Base-by-base conservation (phyloP, 2,888 invertebrate genomes). In the Philopedon plagiatum region DNA sequence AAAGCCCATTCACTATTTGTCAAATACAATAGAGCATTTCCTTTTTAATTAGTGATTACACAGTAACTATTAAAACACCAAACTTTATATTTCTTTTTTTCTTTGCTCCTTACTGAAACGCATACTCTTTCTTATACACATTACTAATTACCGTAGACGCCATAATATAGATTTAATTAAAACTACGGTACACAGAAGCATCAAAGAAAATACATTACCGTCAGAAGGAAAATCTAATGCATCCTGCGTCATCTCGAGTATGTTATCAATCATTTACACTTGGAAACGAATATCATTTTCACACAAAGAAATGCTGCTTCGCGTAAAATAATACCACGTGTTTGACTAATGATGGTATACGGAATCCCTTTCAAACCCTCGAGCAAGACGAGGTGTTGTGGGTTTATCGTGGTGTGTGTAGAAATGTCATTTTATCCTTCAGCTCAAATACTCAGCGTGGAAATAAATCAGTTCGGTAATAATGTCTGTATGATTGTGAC, bases 221-320 rank as follows among this genome's bases (percentile, higher is more conserved):
- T 5, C 21, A 46, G n/a, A 9, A 21, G 46, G 21, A 23, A 23
- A 29, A 15, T 7, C 15, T 29, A 29, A 29, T 18, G 51, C 18
- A 29, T 54, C n/a, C 51, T 29, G 5, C 29, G 2, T 29, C 51
- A 29, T 2, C 29, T 26, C 11, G 15, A 7, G 15, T 18, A 54
- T 54, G 51, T 29, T 54, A 54, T 54, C 51, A 54, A 54, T 54
- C 51, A 54, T 54, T 54, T 54, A 29, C 29, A 54, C 29, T 46
- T 46, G 44, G 1, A 11, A 46, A 54, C 51, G 29, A 29, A 18
- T 29, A 54, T 54, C 51, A 54, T 54, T 54, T 54, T 13, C 51
- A 51, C 18, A 9, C 15, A 29, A 29, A 54, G 29, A 29, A 54
- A 54, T 54, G 51, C 15, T 29, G 8, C 23, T 54, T 54, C 1